Evolutionary conservation across 37 sponge, comb jelly and placozoan species (phyloP).

Genomic region (Dysidea cf. avara): DNA sequence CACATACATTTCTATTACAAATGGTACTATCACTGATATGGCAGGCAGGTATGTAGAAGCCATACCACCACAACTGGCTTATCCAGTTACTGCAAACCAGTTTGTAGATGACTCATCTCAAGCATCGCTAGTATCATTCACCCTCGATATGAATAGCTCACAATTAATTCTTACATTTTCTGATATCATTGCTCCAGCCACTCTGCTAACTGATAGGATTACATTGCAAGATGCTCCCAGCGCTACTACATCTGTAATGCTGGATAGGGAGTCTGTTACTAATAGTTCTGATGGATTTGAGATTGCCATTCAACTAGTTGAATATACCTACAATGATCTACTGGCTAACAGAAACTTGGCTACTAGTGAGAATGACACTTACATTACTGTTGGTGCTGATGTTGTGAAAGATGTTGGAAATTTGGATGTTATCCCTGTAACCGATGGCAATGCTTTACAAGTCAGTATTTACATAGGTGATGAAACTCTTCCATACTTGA

Average conservation of each 20-base stretch:
- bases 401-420: constrained; percentile 62
- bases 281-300: constrained; percentile 45
- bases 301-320: constrained; percentile 31
- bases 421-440: constrained; percentile 52
- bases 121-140: constrained; percentile 50
- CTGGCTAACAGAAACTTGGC: constrained; percentile 58
- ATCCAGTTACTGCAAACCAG: not conserved
- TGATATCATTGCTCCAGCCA: constrained; percentile 58
- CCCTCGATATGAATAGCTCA: constrained; percentile 74
- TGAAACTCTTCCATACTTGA: constrained; percentile 61
- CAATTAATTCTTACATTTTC: constrained; percentile 67
- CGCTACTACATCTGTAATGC: constrained; percentile 30
- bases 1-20: constrained; percentile 62
- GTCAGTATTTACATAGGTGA: constrained; percentile 54
- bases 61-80: constrained; percentile 11
- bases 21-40: constrained; percentile 69
- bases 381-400: constrained; percentile 56
- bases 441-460: constrained; percentile 54
- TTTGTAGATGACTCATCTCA: constrained; percentile 34
- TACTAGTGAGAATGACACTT: constrained; percentile 72
- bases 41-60: constrained; percentile 55
- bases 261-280: constrained; percentile 35
- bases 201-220: constrained; percentile 35
- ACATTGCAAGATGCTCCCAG: constrained; percentile 63
- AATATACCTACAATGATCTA: constrained; percentile 61